phyloP scores from a whole-genome alignment of 1,140 invertebrate species.

The Dreissena rostriformis region DNA sequence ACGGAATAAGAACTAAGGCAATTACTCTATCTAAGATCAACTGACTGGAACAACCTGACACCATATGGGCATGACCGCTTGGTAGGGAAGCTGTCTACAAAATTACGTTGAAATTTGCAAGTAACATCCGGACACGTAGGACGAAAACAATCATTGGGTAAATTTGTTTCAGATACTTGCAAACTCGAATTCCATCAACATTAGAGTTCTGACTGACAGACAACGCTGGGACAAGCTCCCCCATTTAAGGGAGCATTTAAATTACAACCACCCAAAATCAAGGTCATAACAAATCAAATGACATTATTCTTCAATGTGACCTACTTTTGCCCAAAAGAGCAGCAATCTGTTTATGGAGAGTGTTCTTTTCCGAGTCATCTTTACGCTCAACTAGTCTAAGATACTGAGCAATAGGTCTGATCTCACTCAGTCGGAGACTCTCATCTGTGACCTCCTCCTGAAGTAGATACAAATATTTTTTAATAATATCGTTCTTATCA shows the following conservation, averaged over 20 bases:
- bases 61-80: no score
- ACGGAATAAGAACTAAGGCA: no score
- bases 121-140: no score
- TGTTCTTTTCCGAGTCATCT: constrained; percentile 29
- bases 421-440: constrained; percentile 53
- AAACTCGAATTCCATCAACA: no score
- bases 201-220: not conserved
- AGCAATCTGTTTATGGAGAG: constrained; percentile 37
- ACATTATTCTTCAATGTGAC: no score
- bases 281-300: not conserved
- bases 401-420: constrained; percentile 44
- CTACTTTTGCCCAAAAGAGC: constrained; percentile 48
- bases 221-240: not conserved
- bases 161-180: no score
- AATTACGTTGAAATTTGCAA: no score
- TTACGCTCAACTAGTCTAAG: constrained; percentile 26
- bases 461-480: not conserved
- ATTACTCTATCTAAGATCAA: no score
- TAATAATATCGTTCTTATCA: no score
- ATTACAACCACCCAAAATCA: not conserved
- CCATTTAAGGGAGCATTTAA: not conserved
- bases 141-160: no score
- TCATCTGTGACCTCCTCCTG: constrained; percentile 54
- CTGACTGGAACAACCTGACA: no score
- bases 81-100: no score